Base-by-base conservation (phyloP, 2,888 invertebrate genomes). In the Liopterus haemorrhoidalis region DNA sequence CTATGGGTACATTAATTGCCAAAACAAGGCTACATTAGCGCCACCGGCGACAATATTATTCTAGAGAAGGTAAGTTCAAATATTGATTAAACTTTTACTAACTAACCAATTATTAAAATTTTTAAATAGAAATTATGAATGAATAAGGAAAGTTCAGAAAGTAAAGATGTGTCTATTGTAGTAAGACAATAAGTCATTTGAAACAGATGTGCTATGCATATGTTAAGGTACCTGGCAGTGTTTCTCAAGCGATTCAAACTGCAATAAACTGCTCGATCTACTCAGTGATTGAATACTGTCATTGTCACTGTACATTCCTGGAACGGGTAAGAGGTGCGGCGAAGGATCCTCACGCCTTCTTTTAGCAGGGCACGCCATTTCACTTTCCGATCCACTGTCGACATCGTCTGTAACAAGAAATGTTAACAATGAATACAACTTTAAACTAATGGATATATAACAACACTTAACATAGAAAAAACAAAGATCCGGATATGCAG, bases 221-320 rank as follows among this genome's bases (percentile, higher is more conserved):
- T n/a, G 53, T 65, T n/a, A n/a, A n/a, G n/a, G n/a, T n/a, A n/a
- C n/a, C 57, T 77, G 77, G 58, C 81, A 72, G 56, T 81, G 81
- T 31, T 79, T 76, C 64, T 89, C 89, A 48, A 89, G 70, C 3
- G 84, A 85, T 69, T 89, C 89, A 67, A 90, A 90, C 67, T 88
- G 88, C 50, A 89, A 75, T 50, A 90, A 72, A 56, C 87, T 87
- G 53, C 85, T 85, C 49, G 86, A 85, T 53, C 88, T 78, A 57
- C 85, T 85, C 9, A 84, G 72, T 35, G 82, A 82, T 41, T 76
- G 72, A 54, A 70, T 70, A 19, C 70, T 69, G 24, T 65, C 67
- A 48, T 67, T 64, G 46, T 70, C 68, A 49, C 59, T 60, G 49
- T 53, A 57, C 36, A 43, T 51, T 32, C 32, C 47, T 22, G 61